Base-by-base conservation (phyloP, 1,140 invertebrate genomes). In the Euglossa dilemma region DNA sequence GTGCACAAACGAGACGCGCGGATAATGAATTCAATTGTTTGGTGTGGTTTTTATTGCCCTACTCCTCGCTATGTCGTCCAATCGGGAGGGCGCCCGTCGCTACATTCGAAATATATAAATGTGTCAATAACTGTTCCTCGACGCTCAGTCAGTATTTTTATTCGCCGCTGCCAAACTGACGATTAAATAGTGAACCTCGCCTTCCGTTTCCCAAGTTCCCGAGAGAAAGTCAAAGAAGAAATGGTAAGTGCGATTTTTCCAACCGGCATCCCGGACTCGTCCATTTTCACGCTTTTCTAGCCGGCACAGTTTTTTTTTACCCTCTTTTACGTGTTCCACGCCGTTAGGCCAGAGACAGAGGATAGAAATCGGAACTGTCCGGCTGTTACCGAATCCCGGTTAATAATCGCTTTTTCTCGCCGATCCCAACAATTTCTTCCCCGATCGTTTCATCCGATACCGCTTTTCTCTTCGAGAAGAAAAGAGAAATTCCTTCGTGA, bases 41-140 rank as follows among this genome's bases (percentile, higher is more conserved):
- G 87, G 64, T 54, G 75, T 83, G 77, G 73, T 75, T 83, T 84
- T 87, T 87, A 85, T 77, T 79, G 67, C 88, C 88, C 87, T 89
- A 89, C 88, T 88, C 87, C 78, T 61, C 56, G 11, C 77, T 64
- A 69, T 79, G 59, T 57, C 87, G 78, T 50, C 88, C 88, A 89
- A 89, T 89, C 84, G 73, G 81, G 50, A 88, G 85, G 81, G 87
- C 78, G 80, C 74, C 81, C 63, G 71, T 87, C 85, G 81, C 79
- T 76, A 86, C 81, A 89, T 89, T 89, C 87, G 87, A 89, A 89
- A 89, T 89, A 84, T 89, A 89, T 89, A 89, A 89, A 89, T 79
- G 88, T 88, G 88, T 87, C 87, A 89, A 89, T 89, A 89, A 81
- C 88, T 66, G 87, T 77, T 79, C 85, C 57, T 54, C 74, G 61